Percentiles rank a stretch among this genome's conserved stretches.
Evolutionary conservation across 2,113 vertebrate species (phyloP).

Genomic region (Podiceps cristatus): DNA sequence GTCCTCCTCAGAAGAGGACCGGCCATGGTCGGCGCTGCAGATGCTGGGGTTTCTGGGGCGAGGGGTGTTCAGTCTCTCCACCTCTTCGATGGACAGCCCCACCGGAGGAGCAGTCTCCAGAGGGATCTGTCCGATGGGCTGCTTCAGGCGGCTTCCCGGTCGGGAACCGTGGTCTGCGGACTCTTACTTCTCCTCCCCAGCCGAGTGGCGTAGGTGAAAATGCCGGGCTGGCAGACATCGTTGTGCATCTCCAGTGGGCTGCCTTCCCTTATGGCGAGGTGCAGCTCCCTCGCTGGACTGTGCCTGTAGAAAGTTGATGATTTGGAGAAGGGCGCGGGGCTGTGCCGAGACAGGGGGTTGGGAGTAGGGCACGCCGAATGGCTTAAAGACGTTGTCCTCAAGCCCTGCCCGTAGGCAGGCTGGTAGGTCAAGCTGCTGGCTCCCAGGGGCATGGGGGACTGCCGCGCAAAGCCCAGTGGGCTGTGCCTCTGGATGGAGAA

Average conservation of each 20-base stretch:
- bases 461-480: conserved; percentile 92
- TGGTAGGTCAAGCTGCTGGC: conserved; percentile 93
- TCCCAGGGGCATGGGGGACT: conserved; percentile 92
- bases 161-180: conserved; percentile 90
- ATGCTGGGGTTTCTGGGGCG: conserved; percentile 96
- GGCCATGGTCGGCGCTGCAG: conserved; percentile 96
- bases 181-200: conserved; percentile 95
- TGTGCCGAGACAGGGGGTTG: conserved; percentile 91
- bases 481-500: conserved; percentile 98
- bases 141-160: conserved; percentile 92
- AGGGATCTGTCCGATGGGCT: conserved; percentile 91
- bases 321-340: conserved; percentile 93
- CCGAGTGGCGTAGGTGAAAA: conserved; percentile 91
- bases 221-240: conserved; percentile 87
- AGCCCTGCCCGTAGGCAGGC: conserved; percentile 85
- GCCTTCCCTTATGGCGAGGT: conserved; percentile 89
- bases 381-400: conserved; percentile 89
- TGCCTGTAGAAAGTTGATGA: conserved; percentile 91
- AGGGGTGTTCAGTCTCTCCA: conserved; percentile 96
- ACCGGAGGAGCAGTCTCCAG: conserved; percentile 90
- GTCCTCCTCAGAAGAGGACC: conserved; percentile 95
- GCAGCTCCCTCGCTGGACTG: conserved; percentile 92
- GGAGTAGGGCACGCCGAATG: conserved; percentile 91
- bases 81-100: conserved; percentile 95
- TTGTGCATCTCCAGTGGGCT: conserved; percentile 87